Base-by-base conservation (phyloP, 2,113 vertebrate genomes). In the Struthidea cinerea region DNA sequence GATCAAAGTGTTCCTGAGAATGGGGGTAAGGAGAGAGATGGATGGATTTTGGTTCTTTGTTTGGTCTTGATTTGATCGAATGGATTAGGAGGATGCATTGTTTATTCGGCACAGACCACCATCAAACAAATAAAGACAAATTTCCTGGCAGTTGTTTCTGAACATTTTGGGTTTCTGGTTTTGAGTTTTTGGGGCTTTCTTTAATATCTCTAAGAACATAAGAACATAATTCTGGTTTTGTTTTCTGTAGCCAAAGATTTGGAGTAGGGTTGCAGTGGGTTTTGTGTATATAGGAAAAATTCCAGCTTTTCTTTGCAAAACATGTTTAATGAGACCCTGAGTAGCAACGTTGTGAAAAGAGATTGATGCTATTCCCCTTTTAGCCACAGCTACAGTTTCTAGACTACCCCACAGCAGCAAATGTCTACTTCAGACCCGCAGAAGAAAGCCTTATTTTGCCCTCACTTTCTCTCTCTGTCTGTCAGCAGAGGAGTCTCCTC, bases 1-100 rank as follows among this genome's bases (percentile, higher is more conserved):
- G 92, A 96, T 97, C 79, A 94, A 97, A 96, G 82, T 90, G 87
- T 93, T 93, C 80, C 59, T 87, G 39, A 46, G 71, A 65, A 21
- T 57, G 68, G 49, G 50, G 21, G 7, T 82, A 28, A 27, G n/a
- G 32, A 84, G 21, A 55, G 73, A 60, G 84, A 79, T 37, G 61
- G 37, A 42, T 91, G 63, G 42, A 59, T 80, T 92, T 94, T 70
- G 55, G 20, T 67, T 59, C 57, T 75, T 92, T 89, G 30, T 82
- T 96, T 87, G 77, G 44, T 78, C 83, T 81, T 60, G 85, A 21
- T 95, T 93, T 95, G 78, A 74, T 63, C 70, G 69, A 49, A 67
- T 46, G 20, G 9, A 9, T 92, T 92, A 87, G 86, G 44, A 94
- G 32, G 60, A 90, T 84, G 42, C 28, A 77, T 90, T 94, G 47